A percentile compares a stretch with the other conserved stretches of the same genome.
phyloP scores from a whole-genome alignment of 2,797 vertebrate genomes.

The Miichthys miiuy region DNA sequence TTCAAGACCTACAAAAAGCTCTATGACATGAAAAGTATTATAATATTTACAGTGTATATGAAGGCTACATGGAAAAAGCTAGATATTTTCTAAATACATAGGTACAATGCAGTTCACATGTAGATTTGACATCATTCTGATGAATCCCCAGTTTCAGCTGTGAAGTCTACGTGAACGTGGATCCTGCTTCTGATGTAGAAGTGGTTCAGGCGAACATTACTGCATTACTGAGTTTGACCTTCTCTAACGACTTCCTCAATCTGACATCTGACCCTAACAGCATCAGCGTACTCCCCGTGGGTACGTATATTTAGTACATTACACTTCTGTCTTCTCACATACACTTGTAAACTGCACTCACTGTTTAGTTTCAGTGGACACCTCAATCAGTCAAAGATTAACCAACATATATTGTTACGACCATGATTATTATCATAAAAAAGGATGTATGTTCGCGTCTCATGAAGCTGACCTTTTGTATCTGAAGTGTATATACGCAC shows the following conservation, averaged over 20 bases:
- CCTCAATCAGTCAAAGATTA: constrained; percentile 13
- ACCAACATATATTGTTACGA: constrained; percentile 11
- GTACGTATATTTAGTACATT: constrained; percentile 55
- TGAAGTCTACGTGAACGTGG: constrained; percentile 66
- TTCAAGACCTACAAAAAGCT: neutral
- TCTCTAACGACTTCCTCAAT: constrained; percentile 38
- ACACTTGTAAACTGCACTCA: neutral
- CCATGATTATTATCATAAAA: neutral
- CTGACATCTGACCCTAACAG: constrained; percentile 51
- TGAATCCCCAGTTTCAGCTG: constrained; percentile 69
- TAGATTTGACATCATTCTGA: neutral
- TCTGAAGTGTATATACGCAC: neutral
- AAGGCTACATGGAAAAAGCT: neutral
- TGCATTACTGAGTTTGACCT: constrained; percentile 50
- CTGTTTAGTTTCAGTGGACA: neutral
- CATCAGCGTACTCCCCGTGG: constrained; percentile 73
- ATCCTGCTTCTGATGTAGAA: constrained; percentile 67
- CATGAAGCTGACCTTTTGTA: neutral
- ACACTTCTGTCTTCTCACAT: neutral
- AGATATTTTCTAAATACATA: neutral
- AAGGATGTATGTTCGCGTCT: constrained; percentile 1
- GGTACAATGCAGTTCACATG: neutral
- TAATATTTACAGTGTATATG: neutral
- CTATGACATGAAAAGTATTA: neutral
- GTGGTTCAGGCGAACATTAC: constrained; percentile 62